phyloP scores from a whole-genome alignment of 2,797 vertebrate genomes.

The Valencia hispanica region DNA sequence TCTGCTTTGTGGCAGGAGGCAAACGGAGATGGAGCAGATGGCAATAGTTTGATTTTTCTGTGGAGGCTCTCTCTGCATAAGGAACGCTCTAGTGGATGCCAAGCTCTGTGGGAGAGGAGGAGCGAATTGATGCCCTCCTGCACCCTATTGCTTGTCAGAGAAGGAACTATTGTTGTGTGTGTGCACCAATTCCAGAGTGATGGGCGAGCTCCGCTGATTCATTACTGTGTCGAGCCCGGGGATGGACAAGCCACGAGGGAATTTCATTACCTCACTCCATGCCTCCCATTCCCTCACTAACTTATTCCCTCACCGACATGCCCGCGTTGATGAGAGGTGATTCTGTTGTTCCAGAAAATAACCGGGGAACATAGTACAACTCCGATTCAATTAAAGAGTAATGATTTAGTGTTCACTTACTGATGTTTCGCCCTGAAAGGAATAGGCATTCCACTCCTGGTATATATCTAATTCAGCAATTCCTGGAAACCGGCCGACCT shows the following conservation, averaged over 20 bases:
- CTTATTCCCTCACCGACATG: constrained; percentile 51
- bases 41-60: constrained; percentile 73
- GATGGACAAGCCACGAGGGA: constrained; percentile 67
- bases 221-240: constrained; percentile 66
- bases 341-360: constrained; percentile 72
- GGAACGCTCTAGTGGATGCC: constrained; percentile 79
- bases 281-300: constrained; percentile 4
- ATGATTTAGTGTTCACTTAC: constrained; percentile 68
- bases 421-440: constrained; percentile 33
- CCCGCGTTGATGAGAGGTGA: constrained; percentile 69
- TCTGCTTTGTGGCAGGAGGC: constrained; percentile 73
- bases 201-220: constrained; percentile 69
- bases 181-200: constrained; percentile 69
- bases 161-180: constrained; percentile 68
- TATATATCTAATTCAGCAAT: constrained; percentile 21
- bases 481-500: constrained; percentile 19
- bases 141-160: constrained; percentile 54
- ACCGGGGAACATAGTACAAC: constrained; percentile 64
- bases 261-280: constrained; percentile 69
- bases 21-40: constrained; percentile 76
- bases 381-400: constrained; percentile 76
- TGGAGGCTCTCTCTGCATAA: constrained; percentile 80
- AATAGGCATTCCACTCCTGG: constrained; percentile 31
- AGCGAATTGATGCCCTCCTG: constrained; percentile 78
- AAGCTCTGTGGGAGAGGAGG: constrained; percentile 76